Base-by-base conservation (phyloP, 2,888 invertebrate genomes). In the Tromatobia lineatoria region DNA sequence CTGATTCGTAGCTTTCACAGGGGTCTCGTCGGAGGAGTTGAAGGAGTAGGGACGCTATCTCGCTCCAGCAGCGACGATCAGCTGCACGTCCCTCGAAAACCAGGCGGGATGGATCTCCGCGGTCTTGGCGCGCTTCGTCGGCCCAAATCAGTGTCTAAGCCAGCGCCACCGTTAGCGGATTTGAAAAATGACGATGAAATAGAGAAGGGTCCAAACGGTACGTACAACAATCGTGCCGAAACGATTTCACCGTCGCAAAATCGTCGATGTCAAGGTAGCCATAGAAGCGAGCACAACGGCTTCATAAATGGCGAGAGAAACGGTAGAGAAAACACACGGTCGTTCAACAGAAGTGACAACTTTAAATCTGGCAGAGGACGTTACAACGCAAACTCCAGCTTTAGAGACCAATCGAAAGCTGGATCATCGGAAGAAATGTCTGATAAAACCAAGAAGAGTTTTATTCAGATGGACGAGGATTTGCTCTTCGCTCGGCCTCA, bases 1-100 rank as follows among this genome's bases (percentile, higher is more conserved):
- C 75, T 75, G 42, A 54, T 42, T 57, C 45, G 34, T 25, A 69
- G 61, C 69, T 54, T 69, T 42, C 59, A 3, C 80, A 85, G 85
- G 15, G 38, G 18, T 25, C 81, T 81, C 66, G 59, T 78, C 3
- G 74, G 23, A 10, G 74, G 69, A n/a, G 11, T 45, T 1, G 59
- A 42, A 15, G n/a, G n/a, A n/a, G 4, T 18, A 13, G 2, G 29
- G 4, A 2, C 10, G 13, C 4, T 59, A 1, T 54, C 70, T 2
- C 52, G 18, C 29, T 47, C 61, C 8, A 74, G 64, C 47, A 59
- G 38, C 18, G 74, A 84, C 1, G 81, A 81, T 0, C 64, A 57
- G 8, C 34, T 34, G 8, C 23, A 2, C 2, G 15, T 42, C 13
- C 34, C 73, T 15, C 50, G 78, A 70, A 84, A 57, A 45, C 57